phyloP scores from a whole-genome alignment of 1,140 invertebrate genomes.

The Daktulosphaira vitifoliae region DNA sequence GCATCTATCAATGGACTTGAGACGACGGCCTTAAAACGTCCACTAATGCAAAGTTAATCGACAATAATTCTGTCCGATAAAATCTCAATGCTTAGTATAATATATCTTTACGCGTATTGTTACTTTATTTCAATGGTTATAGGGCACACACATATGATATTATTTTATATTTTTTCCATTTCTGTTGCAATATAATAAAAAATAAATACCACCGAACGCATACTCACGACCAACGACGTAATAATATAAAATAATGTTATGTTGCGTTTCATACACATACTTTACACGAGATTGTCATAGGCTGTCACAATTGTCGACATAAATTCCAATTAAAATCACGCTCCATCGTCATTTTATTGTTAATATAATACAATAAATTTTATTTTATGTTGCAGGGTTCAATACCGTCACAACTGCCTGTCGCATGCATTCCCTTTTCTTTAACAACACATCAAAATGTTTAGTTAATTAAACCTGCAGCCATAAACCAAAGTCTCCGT shows the following conservation, averaged over 20 bases:
- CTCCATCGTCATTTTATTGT: conserved; percentile 19
- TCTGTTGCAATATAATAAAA: not conserved
- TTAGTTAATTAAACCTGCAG: not conserved
- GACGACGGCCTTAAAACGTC: conserved; percentile 21
- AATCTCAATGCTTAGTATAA: not conserved
- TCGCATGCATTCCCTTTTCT: not conserved
- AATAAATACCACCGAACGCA: not conserved
- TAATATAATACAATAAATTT: conserved; percentile 2
- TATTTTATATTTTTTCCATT: too few relatives aligned
- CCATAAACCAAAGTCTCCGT: too few relatives aligned
- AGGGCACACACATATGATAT: too few relatives aligned
- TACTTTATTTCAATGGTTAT: too few relatives aligned
- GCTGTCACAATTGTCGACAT: conserved; percentile 25
- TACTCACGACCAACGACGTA: not conserved
- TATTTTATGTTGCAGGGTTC: not conserved
- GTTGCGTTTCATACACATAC: not conserved
- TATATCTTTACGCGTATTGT: too few relatives aligned
- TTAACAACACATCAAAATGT: not conserved
- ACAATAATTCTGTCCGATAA: conserved; percentile 24
- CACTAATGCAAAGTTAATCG: conserved; percentile 27
- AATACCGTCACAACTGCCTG: too few relatives aligned
- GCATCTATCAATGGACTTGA: conserved; percentile 12
- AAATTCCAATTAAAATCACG: conserved; percentile 33
- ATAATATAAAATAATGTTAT: too few relatives aligned
- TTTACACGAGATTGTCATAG: conserved; percentile 7